Percentiles rank a stretch among this genome's conserved stretches.
Evolutionary conservation across 2,888 invertebrate species (phyloP).

Genomic region (Pristionchus entomophagus): DNA sequence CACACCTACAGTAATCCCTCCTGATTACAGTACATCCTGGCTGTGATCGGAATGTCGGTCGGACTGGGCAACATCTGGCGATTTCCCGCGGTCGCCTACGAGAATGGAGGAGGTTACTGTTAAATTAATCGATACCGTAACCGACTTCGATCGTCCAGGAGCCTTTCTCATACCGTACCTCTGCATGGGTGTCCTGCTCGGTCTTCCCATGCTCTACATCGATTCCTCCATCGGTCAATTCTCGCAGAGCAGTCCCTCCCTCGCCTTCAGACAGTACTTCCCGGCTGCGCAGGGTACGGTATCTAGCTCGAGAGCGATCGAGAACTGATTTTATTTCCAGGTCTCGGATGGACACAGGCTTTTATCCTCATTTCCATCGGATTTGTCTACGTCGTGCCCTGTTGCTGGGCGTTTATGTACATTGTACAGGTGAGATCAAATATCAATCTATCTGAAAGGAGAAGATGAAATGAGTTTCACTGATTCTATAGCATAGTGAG

Average conservation of each 20-base stretch:
- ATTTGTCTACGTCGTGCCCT: slow-evolving; percentile 69
- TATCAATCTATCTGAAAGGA: too few relatives aligned
- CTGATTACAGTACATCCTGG: slow-evolving; percentile 50
- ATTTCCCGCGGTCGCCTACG: slow-evolving; percentile 55
- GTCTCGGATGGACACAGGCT: slow-evolving; percentile 92
- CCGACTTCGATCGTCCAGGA: slow-evolving; percentile 53
- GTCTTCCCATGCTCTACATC: slow-evolving; percentile 47
- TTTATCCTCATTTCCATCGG: slow-evolving; percentile 86
- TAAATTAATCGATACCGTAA: neutral
- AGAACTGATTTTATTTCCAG: slow-evolving; percentile 48
- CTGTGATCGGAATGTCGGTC: slow-evolving; percentile 56
- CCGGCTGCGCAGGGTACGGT: slow-evolving; percentile 41
- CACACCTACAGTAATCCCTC: neutral
- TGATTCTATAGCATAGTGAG: too few relatives aligned
- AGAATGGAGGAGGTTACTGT: slow-evolving; percentile 66
- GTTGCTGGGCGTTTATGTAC: slow-evolving; percentile 69
- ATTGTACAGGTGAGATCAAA: slow-evolving; percentile 43
- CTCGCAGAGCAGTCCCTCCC: slow-evolving; percentile 29
- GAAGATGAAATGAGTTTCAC: too few relatives aligned
- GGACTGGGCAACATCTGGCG: slow-evolving; percentile 54
- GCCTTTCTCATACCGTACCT: slow-evolving; percentile 49
- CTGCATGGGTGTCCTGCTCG: slow-evolving; percentile 27
- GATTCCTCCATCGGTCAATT: slow-evolving; percentile 43
- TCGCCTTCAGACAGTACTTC: slow-evolving; percentile 34
- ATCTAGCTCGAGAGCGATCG: neutral